Conservation (phyloP, 92 coral and sea anemone species). For the Ricordea florida region DNA sequence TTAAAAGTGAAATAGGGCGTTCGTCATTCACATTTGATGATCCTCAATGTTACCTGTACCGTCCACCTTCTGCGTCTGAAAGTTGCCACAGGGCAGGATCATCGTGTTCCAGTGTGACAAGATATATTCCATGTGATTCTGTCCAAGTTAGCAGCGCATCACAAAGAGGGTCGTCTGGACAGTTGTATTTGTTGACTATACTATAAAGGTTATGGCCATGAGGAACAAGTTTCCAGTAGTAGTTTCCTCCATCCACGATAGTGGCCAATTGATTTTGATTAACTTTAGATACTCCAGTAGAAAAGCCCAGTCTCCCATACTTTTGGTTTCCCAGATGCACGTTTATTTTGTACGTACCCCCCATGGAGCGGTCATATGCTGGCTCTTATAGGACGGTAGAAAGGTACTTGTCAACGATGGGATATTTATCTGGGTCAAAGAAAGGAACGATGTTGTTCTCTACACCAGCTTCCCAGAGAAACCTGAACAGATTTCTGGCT, state of each 20-base stretch:
- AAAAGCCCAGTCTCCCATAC: constrained; percentile 13
- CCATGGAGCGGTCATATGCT: constrained; percentile 29
- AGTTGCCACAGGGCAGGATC: constrained; percentile 18
- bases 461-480: constrained; percentile 27
- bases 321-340: neutral
- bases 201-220: constrained; percentile 42
- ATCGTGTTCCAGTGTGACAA: neutral
- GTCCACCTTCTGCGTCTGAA: neutral
- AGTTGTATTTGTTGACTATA: constrained; percentile 26
- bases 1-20: too few species aligned
- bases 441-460: constrained; percentile 12
- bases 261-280: neutral
- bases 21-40: too few species aligned
- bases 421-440: constrained; percentile 47
- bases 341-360: constrained; percentile 3
- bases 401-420: constrained; percentile 21
- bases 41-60: neutral
- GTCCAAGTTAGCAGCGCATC: constrained; percentile 2
- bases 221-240: constrained; percentile 45
- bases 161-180: neutral
- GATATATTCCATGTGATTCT: neutral
- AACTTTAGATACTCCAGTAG: neutral
- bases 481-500: constrained; percentile 15
- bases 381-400: constrained; percentile 9
- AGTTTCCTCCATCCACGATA: neutral